Conservation (phyloP, 2,888 invertebrate genomes). For the Himalopsyche tibetana region DNA sequence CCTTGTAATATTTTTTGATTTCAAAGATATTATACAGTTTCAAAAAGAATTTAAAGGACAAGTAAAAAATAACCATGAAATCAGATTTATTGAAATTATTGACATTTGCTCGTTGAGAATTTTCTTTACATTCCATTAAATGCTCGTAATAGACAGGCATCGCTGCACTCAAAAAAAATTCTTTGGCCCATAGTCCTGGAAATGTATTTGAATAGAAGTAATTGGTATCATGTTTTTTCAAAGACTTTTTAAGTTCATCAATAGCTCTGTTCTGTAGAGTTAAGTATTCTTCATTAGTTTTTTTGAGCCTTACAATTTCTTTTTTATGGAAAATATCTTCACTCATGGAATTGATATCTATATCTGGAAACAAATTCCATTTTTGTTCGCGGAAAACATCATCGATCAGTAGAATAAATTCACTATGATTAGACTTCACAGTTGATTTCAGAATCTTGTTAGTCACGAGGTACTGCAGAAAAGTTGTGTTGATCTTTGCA, state of each 20-base stretch:
- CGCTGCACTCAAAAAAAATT: background rate
- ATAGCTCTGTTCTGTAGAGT: background rate
- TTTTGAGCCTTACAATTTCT: too few species aligned
- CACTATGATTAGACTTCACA: conserved; percentile 53
- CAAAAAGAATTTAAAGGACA: conserved; percentile 49
- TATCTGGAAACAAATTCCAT: conserved; percentile 54
- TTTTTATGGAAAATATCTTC: background rate
- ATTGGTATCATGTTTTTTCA: conserved; percentile 12
- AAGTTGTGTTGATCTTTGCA: conserved; percentile 52
- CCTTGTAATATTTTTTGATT: conserved; percentile 21
- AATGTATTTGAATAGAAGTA: conserved; percentile 1
- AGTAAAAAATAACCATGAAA: conserved; percentile 46
- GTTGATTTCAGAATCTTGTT: conserved; percentile 46
- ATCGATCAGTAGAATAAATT: conserved; percentile 51
- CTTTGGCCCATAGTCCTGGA: conserved; percentile 14
- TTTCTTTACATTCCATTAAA: background rate
- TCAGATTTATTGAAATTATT: conserved; percentile 20
- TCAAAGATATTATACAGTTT: conserved; percentile 43
- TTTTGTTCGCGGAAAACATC: conserved; percentile 55
- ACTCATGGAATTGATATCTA: background rate
- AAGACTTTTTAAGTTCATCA: background rate
- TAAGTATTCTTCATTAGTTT: background rate
- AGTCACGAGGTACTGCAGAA: conserved; percentile 54
- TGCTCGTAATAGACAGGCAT: background rate
- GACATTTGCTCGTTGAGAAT: background rate